These are phyloP conservation scores for Hesperophylax magnus DNA, from an alignment of 1,140 invertebrate species.

Conservation along the genomic window DNA sequence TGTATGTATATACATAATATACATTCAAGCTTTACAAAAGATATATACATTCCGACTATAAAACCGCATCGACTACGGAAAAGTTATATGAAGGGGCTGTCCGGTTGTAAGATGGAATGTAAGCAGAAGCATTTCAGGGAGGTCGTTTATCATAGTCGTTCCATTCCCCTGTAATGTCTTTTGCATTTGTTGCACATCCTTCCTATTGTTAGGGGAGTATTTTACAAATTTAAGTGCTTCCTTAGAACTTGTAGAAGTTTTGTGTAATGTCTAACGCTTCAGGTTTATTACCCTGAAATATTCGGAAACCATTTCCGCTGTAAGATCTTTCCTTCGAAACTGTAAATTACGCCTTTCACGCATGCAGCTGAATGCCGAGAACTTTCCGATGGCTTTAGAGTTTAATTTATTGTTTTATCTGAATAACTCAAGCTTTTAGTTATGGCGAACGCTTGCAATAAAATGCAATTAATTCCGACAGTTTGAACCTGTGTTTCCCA, in stretches of 20 bases:
- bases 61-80: constrained; percentile 28
- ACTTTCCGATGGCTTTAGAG: too few species aligned
- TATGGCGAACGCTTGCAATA: too few species aligned
- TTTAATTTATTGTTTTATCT: too few species aligned
- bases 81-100: constrained; percentile 16
- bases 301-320: neutral
- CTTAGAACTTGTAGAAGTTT: constrained; percentile 16
- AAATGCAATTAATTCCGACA: too few species aligned
- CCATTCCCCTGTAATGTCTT: constrained; percentile 27
- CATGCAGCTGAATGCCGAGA: too few species aligned
- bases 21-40: too few species aligned
- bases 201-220: constrained; percentile 17
- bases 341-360: too few species aligned
- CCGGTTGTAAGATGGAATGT: constrained; percentile 1
- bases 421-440: too few species aligned
- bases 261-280: too few species aligned
- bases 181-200: constrained; percentile 37
- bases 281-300: constrained; percentile 7
- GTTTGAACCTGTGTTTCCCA: too few species aligned
- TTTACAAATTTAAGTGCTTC: constrained; percentile 14
- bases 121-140: constrained; percentile 24
- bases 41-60: neutral
- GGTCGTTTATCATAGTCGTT: constrained; percentile 31
- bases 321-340: neutral
- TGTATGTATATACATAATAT: neutral